Evolutionary conservation across 2,888 invertebrate genomes (phyloP), one percentile per base, ranked within the genome.

Genomic region (Ormyrus labotus): DNA sequence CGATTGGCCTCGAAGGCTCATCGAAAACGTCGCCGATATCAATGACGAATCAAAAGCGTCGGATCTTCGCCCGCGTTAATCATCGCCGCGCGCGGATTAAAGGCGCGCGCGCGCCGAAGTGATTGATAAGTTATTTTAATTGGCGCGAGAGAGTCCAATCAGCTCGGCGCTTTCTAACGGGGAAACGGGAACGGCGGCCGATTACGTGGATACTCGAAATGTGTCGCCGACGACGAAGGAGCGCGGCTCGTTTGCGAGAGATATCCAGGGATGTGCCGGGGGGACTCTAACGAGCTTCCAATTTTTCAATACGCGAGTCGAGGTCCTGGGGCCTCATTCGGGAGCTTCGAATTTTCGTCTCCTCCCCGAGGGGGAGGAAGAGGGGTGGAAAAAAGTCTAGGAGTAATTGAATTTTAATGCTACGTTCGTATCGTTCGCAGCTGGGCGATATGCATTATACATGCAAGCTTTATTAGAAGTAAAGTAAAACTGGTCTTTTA

Each of bases 71-170:
- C 58, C n/a, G 58, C 69, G 13, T 57, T 69, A 69, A 69, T 69
- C 58, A 69, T 69, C 69, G 19, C 34, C 34, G 6, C 9, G 8
- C 9, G 10, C 9, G 68, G n/a, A 48, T 34, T 45, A 63, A 47
- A 7, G 34, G 55, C 13, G 19, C 45, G 48, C 19, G 19, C 19
- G 19, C 19, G 19, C 34, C 34, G 13, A 53, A 71, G 50, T 65
- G 65, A 76, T 78, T 64, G 74, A 75, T 68, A 75, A 71, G 71
- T 68, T 69, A 79, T 79, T 79, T 79, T 79, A 79, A 79, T 79
- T 79, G 73, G 69, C 60, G 45, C 57, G 64, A 63, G 64, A 63
- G 50, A n/a, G 9, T 9, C n/a, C 76, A 19, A 50, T 63, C 69
- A 53, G 72, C 51, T 72, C 60, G 48, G 53, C 60, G 74, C 79